These are phyloP conservation scores for Xanthorhoe spadicearia DNA, from an alignment of 2,888 invertebrate species.

Conservation along the genomic window DNA sequence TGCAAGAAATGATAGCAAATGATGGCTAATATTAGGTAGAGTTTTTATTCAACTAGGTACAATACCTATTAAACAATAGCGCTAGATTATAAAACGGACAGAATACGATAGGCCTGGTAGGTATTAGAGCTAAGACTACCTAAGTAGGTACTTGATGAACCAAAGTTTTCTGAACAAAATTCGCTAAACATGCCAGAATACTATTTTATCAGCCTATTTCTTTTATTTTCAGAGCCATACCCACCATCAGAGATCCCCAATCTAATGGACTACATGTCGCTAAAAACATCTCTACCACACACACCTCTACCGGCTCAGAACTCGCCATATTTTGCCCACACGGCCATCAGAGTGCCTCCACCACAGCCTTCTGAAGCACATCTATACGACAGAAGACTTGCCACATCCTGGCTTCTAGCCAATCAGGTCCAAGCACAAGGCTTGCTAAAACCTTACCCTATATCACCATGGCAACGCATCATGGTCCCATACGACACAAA, in stretches of 20 bases:
- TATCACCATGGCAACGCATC: slow-evolving; percentile 85
- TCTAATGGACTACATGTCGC: slow-evolving; percentile 77
- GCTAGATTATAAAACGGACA: too few relatives aligned
- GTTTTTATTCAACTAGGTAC: too few relatives aligned
- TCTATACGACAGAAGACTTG: slow-evolving; percentile 79
- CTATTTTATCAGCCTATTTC: too few relatives aligned
- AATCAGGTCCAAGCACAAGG: slow-evolving; percentile 81
- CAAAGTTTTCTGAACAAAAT: too few relatives aligned
- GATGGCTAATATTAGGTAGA: too few relatives aligned
- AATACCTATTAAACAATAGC: too few relatives aligned
- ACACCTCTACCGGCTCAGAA: slow-evolving; percentile 60
- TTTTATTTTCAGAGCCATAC: slow-evolving; percentile 73
- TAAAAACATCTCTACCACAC: slow-evolving; percentile 67
- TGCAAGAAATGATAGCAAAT: too few relatives aligned
- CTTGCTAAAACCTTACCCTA: slow-evolving; percentile 79
- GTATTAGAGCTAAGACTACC: too few relatives aligned
- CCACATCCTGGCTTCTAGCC: slow-evolving; percentile 83
- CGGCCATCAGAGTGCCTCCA: slow-evolving; percentile 73
- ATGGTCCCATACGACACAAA: slow-evolving; percentile 83
- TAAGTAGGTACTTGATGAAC: too few relatives aligned
- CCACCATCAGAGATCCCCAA: slow-evolving; percentile 71
- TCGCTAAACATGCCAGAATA: too few relatives aligned
- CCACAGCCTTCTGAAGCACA: slow-evolving; percentile 66
- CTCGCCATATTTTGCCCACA: slow-evolving; percentile 74
- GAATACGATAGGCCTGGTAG: too few relatives aligned